These are phyloP conservation scores for Oedothorax gibbosus DNA, from an alignment of 1,140 invertebrate species.

Conservation along the genomic window DNA sequence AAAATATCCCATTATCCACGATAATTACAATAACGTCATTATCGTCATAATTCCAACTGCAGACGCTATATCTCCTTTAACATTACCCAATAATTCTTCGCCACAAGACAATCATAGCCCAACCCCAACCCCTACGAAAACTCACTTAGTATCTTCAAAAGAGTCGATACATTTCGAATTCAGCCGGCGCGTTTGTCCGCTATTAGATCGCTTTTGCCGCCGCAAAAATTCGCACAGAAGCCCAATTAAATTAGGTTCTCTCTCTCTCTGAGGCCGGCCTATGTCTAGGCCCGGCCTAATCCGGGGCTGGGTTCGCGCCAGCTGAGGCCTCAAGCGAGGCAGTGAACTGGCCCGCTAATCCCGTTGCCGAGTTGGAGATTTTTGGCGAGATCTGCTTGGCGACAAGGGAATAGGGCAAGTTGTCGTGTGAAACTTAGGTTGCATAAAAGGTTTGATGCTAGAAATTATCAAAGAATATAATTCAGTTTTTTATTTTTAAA, in stretches of 20 bases:
- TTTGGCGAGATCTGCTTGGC: not conserved
- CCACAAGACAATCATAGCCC: not conserved
- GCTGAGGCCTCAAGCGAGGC: slow-evolving; percentile 16
- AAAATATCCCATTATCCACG: too few relatives aligned
- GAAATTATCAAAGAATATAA: too few relatives aligned
- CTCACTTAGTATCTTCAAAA: not conserved
- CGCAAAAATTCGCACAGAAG: slow-evolving; percentile 24
- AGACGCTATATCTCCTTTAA: not conserved
- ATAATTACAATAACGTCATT: too few relatives aligned
- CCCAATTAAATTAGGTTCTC: slow-evolving; percentile 48
- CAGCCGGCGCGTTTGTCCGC: slow-evolving; percentile 21
- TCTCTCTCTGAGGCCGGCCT: slow-evolving; percentile 22
- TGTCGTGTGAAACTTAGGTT: too few relatives aligned
- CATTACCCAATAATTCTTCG: not conserved
- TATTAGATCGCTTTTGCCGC: not conserved
- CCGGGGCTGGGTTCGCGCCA: slow-evolving; percentile 17
- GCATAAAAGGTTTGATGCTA: too few relatives aligned
- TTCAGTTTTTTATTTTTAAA: too few relatives aligned
- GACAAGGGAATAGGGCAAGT: too few relatives aligned
- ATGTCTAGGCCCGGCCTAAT: slow-evolving; percentile 20
- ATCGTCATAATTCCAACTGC: not conserved
- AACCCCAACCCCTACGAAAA: not conserved
- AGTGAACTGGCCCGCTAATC: slow-evolving; percentile 20
- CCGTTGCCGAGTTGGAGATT: slow-evolving; percentile 7
- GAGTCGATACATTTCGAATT: slow-evolving; percentile 21